Conservation (phyloP, 2,888 invertebrate genomes). For the Tetanocera ferruginea region DNA sequence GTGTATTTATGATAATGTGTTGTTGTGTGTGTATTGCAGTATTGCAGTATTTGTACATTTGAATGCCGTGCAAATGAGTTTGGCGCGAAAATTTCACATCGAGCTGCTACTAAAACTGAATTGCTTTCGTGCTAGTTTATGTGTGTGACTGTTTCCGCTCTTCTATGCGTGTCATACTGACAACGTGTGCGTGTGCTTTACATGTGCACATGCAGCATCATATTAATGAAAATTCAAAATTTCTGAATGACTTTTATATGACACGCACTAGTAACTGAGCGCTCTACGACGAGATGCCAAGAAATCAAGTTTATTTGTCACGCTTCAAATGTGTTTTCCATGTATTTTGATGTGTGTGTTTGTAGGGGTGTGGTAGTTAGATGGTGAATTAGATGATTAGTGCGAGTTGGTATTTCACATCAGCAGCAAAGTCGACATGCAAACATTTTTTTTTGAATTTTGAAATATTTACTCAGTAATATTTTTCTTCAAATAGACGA, state of each 20-base stretch:
- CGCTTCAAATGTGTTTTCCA: neutral
- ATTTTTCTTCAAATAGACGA: too few species aligned
- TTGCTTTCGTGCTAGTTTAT: neutral
- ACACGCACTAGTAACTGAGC: neutral
- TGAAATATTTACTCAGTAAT: too few species aligned
- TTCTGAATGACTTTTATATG: conserved; percentile 4
- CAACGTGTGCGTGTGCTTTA: neutral
- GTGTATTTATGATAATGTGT: neutral
- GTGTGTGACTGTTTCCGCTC: neutral
- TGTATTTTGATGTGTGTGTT: neutral
- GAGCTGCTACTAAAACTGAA: neutral
- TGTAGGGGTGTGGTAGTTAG: neutral
- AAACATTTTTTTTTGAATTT: too few species aligned
- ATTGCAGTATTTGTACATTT: neutral
- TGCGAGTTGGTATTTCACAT: too few species aligned
- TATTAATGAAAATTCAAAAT: neutral
- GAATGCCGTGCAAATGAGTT: neutral
- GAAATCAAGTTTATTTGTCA: conserved; percentile 17
- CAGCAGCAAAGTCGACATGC: too few species aligned
- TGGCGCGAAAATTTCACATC: neutral
- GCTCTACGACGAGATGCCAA: neutral
- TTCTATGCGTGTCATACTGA: neutral
- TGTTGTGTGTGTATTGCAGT: neutral
- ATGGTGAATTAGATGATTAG: too few species aligned
- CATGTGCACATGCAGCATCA: neutral